Base-by-base conservation (phyloP, 1,140 invertebrate genomes). In the Hylyphantes graminicola region DNA sequence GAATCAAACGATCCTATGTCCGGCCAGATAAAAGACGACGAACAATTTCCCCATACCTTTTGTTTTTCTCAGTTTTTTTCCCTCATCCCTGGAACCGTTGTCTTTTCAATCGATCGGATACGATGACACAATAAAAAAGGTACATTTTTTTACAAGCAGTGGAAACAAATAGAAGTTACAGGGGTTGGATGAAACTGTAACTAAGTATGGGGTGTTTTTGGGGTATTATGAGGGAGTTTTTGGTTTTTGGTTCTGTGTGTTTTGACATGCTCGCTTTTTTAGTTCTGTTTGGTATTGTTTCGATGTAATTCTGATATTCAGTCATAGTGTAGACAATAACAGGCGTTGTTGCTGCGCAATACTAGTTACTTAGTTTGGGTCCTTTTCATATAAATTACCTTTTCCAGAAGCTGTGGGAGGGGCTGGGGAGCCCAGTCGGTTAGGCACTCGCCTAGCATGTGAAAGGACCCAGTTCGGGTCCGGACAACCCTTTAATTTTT, bases 51-150 rank as follows among this genome's bases (percentile, higher is more conserved):
- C 15, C 63, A 17, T 10, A 67, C 21, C 48, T 78, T 51, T 78
- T 78, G 54, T 55, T 67, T 78, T n/a, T n/a, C n/a, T n/a, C n/a
- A n/a, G n/a, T n/a, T n/a, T 48, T 65, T 78, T 78, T 53, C 5
- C 17, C 50, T 65, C n/a, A n/a, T n/a, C 17, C 15, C 55, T 54
- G 70, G 35, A 35, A 35, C 35, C 35, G 35, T 1, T 51, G 61
- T 48, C 74, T 48, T 17, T 13, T n/a, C 54, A 78, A 78, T 78
- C 76, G 50, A 67, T 78, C 50, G 53, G 8, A 51, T 78, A 17
- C 63, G 35, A 54, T 65, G 76, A 78, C 76, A 67, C 21, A 67
- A 65, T 19, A 78, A 51, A 76, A 48, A 63, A 59, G 57, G 7
- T 7, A 0, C 13, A 2, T 35, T 35, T 35, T 35, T 35, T 35